Evolutionary conservation across 2,888 invertebrate species (phyloP).

Genomic region (Malthinus seriepunctatus): DNA sequence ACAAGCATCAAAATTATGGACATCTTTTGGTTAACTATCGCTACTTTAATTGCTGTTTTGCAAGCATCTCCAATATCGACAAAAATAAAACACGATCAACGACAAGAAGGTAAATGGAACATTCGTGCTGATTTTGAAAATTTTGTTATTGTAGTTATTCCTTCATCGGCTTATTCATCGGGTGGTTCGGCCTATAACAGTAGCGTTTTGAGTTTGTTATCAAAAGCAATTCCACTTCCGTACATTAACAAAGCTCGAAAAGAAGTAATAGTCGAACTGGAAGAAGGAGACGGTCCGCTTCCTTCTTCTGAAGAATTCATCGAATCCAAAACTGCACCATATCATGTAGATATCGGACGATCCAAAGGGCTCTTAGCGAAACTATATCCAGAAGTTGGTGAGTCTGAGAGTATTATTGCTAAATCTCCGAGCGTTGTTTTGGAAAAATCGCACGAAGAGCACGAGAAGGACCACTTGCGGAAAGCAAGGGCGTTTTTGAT

Average conservation of each 20-base stretch:
- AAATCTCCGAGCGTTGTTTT: slow-evolving; percentile 42
- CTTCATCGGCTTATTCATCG: slow-evolving; percentile 39
- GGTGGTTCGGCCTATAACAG: slow-evolving; percentile 8
- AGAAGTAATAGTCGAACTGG: slow-evolving; percentile 38
- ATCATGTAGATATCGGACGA: slow-evolving; percentile 65
- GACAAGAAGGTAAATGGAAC: slow-evolving; percentile 76
- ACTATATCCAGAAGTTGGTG: slow-evolving; percentile 20
- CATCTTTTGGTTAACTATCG: slow-evolving; percentile 10
- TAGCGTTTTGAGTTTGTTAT: slow-evolving; percentile 44
- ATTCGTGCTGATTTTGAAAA: slow-evolving; percentile 75
- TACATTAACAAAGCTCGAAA: slow-evolving; percentile 30
- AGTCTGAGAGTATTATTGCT: slow-evolving; percentile 35
- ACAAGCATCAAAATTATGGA: slow-evolving; percentile 19
- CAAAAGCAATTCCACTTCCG: slow-evolving; percentile 41
- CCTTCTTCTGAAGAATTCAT: slow-evolving; percentile 60
- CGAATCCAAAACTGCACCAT: slow-evolving; percentile 68
- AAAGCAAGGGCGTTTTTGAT: slow-evolving; percentile 42
- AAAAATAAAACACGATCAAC: slow-evolving; percentile 62
- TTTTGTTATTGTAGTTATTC: slow-evolving; percentile 69
- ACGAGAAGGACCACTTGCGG: slow-evolving; percentile 12
- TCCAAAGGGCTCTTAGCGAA: slow-evolving; percentile 41
- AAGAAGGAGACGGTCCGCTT: slow-evolving; percentile 24
- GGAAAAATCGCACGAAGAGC: slow-evolving; percentile 28
- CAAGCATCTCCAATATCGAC: slow-evolving; percentile 16
- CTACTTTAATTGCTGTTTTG: not conserved